Percentiles rank a stretch among this genome's conserved stretches.
Evolutionary conservation across 2,113 vertebrate genomes (phyloP).

Genomic region (Oceanites oceanicus): DNA sequence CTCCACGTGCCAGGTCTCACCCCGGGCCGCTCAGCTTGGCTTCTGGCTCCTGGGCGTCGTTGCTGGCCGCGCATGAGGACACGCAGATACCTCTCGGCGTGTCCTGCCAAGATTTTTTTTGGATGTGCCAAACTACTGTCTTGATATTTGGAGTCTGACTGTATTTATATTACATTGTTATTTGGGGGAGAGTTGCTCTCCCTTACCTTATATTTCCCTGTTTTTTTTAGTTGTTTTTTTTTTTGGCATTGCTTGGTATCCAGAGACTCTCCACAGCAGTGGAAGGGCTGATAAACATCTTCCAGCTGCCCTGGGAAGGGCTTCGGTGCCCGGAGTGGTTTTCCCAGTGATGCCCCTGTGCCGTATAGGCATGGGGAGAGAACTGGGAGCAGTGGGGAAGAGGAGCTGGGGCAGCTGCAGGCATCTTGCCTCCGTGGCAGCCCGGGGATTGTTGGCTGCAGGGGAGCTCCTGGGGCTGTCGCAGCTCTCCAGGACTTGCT

Average conservation of each 20-base stretch:
- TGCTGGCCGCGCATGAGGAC: neutral
- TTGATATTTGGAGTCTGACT: neutral
- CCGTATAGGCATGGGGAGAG: rapidly evolving
- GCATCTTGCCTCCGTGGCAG: neutral
- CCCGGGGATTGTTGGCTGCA: neutral
- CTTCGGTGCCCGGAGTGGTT: neutral
- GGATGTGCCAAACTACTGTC: neutral
- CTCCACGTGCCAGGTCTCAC: neutral
- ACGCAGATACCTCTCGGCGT: neutral
- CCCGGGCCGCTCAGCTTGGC: neutral
- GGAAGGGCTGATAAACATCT: neutral
- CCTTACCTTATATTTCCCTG: neutral
- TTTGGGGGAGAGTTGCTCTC: neutral
- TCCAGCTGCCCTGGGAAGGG: neutral
- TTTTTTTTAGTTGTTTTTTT: neutral
- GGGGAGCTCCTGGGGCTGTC: neutral
- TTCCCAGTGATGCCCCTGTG: neutral
- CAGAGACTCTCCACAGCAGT: neutral
- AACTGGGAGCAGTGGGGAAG: neutral
- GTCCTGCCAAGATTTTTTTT: slow-evolving; percentile 6
- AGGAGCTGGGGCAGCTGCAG: neutral
- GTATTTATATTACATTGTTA: slow-evolving; percentile 36
- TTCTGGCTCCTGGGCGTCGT: neutral
- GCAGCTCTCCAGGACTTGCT: neutral
- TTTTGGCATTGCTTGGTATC: neutral